phyloP scores from a whole-genome alignment of 2,888 invertebrate species.

The Erebia ligea region DNA sequence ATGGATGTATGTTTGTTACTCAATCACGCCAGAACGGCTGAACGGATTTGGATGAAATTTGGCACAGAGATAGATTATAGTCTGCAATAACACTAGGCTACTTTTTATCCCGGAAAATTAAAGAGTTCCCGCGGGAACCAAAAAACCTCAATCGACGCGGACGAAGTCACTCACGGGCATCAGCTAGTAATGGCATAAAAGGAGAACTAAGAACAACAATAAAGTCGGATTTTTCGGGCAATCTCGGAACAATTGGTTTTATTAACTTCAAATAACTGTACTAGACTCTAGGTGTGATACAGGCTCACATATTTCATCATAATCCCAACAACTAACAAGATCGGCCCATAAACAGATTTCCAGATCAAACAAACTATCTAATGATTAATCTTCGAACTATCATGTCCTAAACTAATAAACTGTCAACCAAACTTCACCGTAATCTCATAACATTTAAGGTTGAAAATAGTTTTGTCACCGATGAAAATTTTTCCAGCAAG shows the following conservation, averaged over 20 bases:
- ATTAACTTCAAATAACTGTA: conserved; percentile 2
- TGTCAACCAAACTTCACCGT: conserved; percentile 15
- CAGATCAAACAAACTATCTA: conserved; percentile 37
- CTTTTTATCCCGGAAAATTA: no score
- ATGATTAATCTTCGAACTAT: conserved; percentile 37
- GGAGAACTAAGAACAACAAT: background rate
- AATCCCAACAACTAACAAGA: conserved; percentile 25
- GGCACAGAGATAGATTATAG: no score
- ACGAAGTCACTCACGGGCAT: no score
- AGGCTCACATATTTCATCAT: conserved; percentile 30
- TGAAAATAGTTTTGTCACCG: conserved; percentile 16
- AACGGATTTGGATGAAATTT: background rate
- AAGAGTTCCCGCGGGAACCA: no score
- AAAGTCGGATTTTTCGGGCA: background rate
- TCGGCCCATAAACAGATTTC: conserved; percentile 35
- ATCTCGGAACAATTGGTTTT: background rate
- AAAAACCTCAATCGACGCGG: no score
- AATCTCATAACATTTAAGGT: conserved; percentile 10
- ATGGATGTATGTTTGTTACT: background rate
- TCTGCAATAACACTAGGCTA: no score
- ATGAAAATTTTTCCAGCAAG: conserved; percentile 39
- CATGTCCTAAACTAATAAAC: conserved; percentile 5
- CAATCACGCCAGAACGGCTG: background rate
- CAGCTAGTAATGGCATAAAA: no score
- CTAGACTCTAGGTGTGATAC: conserved; percentile 14